phyloP scores from a whole-genome alignment of 2,113 vertebrate species.

The Rhinopomastus cyanomelas region DNA sequence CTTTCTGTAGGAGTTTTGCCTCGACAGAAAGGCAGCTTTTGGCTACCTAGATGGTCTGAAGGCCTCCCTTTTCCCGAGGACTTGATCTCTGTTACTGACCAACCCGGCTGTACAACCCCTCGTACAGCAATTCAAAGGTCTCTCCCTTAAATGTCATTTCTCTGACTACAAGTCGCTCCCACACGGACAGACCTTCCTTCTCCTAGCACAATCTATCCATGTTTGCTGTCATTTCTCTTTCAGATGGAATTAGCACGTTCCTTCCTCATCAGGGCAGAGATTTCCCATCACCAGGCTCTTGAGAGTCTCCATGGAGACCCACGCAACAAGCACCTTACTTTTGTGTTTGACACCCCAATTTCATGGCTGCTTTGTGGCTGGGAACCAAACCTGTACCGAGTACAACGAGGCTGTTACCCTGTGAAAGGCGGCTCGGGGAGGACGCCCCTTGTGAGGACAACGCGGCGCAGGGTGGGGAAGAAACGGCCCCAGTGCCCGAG shows the following conservation, averaged over 20 bases:
- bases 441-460: too few species aligned
- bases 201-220: too few species aligned
- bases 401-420: neutral
- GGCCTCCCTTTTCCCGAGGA: neutral
- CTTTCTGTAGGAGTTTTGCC: neutral
- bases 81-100: neutral
- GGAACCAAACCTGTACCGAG: neutral
- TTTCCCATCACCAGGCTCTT: neutral
- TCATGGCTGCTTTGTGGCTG: neutral
- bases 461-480: neutral
- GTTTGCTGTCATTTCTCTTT: neutral
- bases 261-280: neutral
- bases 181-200: neutral
- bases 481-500: neutral
- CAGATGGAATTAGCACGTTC: neutral
- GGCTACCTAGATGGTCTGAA: neutral
- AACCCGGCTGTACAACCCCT: neutral
- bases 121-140: neutral
- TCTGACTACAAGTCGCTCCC: neutral
- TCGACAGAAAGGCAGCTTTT: neutral
- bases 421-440: too few species aligned
- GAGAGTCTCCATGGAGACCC: neutral
- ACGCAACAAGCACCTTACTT: neutral
- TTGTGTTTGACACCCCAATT: neutral
- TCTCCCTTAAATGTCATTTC: neutral